Evolutionary conservation across 2,113 vertebrate genomes (phyloP), one percentile per base, ranked within the genome.

Genomic region (Haplotaxodon microlepis): DNA sequence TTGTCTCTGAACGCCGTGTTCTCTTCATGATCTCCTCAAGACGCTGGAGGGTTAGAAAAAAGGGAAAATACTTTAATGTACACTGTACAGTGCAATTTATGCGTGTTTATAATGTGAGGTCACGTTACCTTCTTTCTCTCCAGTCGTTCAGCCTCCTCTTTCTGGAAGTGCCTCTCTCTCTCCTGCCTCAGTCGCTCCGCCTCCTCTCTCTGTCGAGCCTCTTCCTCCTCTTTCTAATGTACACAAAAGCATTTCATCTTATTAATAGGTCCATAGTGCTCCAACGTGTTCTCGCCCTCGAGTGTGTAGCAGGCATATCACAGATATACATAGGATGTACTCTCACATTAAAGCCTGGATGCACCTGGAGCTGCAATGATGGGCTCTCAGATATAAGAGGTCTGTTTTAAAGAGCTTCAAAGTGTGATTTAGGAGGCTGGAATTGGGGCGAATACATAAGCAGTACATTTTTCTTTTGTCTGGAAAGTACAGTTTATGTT

Each of bases 11-110:
- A 53, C 96, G 96, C 47, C 98, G 97, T 17, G 99, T 99, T 95
- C 99, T 97, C 96, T 97, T 99, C 99, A 99, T 99, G 89, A 99
- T 99, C 95, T 99, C 98, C 82, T 99, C 99, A 87, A 99, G 97
- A 80, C 98, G 97, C 99, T 99, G 86, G 10, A 85, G 54, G 57
- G 27, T 54, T 11, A 92, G 17, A 50, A 45, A 92, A 89, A 96
- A 34, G 3, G 4, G 11, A 31, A 29, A 7, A n/a, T n/a, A 3
- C 1, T 27, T 73, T 81, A 78, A 40, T 17, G 17, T 13, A 4
- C 6, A 50, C 24, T 81, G 16, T 8, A n/a, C 17, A 0, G 0
- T 16, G 11, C 8, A 3, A 56, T 51, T 31, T n/a, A 17, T 59
- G 50, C 9, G 3, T 40, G 29, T 40, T 17, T 17, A 24, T 45